Base-by-base conservation (phyloP, 2,888 invertebrate genomes). In the Ariolimax columbianus region DNA sequence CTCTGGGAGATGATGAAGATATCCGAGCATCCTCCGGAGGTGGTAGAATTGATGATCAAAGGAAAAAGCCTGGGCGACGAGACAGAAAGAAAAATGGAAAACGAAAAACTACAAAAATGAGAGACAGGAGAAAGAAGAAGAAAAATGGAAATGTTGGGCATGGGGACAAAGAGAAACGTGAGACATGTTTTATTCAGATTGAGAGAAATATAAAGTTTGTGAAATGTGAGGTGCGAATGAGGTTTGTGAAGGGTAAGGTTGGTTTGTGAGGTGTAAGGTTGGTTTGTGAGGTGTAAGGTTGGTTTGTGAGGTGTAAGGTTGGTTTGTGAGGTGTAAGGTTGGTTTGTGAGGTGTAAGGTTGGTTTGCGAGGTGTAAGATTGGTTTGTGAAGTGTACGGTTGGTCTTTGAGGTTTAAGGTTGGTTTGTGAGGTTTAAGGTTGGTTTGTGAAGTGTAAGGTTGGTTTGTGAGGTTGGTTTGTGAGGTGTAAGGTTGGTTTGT, bases 111-210 rank as follows among this genome's bases (percentile, higher is more conserved):
- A 14, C 55, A 9, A 63, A 51, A n/a, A 40, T 51, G 33, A 85
- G 70, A 33, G 72, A 82, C 17, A 86, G n/a, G 17, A 70, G 68
- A 43, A 77, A 83, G 80, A 73, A 79, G 55, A 68, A 86, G n/a
- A 73, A 84, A 17, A 68, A 55, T 68, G 72, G 72, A 7, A 23
- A 14, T 23, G 51, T 55, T 11, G n/a, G 47, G 36, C 55, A 47
- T n/a, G 72, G 38, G n/a, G 81, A 36, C 19, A 70, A 55, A 72
- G 68, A 84, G 36, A 77, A 51, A 77, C 82, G 82, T 82, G 33
- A 82, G 82, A 47, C 23, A 40, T 33, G 40, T 78, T 26, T 36
- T 77, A 2, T n/a, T n/a, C n/a, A n/a, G 26, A 9, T 14, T n/a
- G 9, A 14, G n/a, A 11, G 26, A 11, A n/a, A n/a, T 59, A 6